Base-by-base conservation (phyloP, 2,113 vertebrate species). In the Prolemur simus region DNA sequence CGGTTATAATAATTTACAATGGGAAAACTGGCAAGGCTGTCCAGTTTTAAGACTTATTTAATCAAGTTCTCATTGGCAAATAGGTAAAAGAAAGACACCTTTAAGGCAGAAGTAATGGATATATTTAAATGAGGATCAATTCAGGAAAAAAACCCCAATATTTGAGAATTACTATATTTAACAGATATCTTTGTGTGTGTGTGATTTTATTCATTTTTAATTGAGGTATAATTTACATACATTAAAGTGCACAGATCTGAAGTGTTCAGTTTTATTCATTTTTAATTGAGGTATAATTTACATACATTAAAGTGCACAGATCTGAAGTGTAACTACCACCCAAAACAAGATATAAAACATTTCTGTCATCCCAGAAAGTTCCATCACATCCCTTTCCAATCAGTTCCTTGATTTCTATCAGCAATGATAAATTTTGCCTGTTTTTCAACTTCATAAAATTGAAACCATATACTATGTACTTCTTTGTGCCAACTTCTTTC, bases 231-330 rank as follows among this genome's bases (percentile, higher is more conserved):
- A 97, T 95, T 97, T 94, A 88, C 66, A 96, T 88, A 81, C 69
- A 94, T 91, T 91, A 95, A 92, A 89, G 81, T 87, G 29, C 45
- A 96, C 56, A 92, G 45, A 87, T 92, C 11, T 71, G 63, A 93
- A 96, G 37, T 87, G 8, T 91, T 95, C 68, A 29, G 83, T 64
- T 95, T 92, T 94, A 96, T 81, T 96, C 87, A 87, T 76, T 96
- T 97, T 96, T 89, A 96, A 95, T 81, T 90, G 76, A 90, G 68
- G 64, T 63, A 64, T 93, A 94, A 96, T 97, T 96, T 96, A 87
- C 34, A 96, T 89, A 80, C 37, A 92, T 95, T 97, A 88, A 97
- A 94, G 91, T 93, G 18, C 39, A 91, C 14, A 80, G 25, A 85
- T 71, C 29, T 81, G 54, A 85, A 71, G 20, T 92, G 71, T 86